Conservation (phyloP, 1,140 invertebrate species). For the Drosophila sechellia region DNA sequence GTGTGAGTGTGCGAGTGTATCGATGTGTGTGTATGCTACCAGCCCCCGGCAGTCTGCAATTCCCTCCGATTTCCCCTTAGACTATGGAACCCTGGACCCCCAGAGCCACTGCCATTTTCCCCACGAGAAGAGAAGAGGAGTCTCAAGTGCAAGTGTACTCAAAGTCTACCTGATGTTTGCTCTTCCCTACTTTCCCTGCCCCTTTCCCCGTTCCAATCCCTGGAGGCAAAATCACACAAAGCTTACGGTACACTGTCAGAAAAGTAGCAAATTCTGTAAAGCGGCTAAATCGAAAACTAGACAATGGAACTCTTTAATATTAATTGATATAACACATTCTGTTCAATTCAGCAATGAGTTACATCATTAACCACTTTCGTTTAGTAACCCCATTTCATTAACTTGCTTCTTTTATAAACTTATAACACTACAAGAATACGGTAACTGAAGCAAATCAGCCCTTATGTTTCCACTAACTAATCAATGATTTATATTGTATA, state of each 20-base stretch:
- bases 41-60: slow-evolving; percentile 25
- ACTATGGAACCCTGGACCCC: slow-evolving; percentile 1
- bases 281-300: neutral
- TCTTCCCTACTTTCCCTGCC: neutral
- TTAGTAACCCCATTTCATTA: too few relatives aligned
- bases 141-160: slow-evolving; percentile 73
- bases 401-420: too few relatives aligned
- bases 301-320: too few relatives aligned
- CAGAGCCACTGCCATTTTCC: slow-evolving; percentile 5
- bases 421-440: too few relatives aligned
- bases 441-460: too few relatives aligned
- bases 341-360: too few relatives aligned
- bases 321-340: too few relatives aligned
- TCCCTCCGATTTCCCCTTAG: neutral
- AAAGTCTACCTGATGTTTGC: slow-evolving; percentile 73
- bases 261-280: neutral
- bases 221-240: slow-evolving; percentile 46
- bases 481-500: too few relatives aligned
- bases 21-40: slow-evolving; percentile 11
- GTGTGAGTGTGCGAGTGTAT: slow-evolving; percentile 3
- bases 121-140: slow-evolving; percentile 25
- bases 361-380: too few relatives aligned
- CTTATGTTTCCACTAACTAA: too few relatives aligned
- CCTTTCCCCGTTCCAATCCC: slow-evolving; percentile 25
- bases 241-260: slow-evolving; percentile 11